phyloP scores from a whole-genome alignment of 2,113 vertebrate genomes.

The Hydrolagus affinis region DNA sequence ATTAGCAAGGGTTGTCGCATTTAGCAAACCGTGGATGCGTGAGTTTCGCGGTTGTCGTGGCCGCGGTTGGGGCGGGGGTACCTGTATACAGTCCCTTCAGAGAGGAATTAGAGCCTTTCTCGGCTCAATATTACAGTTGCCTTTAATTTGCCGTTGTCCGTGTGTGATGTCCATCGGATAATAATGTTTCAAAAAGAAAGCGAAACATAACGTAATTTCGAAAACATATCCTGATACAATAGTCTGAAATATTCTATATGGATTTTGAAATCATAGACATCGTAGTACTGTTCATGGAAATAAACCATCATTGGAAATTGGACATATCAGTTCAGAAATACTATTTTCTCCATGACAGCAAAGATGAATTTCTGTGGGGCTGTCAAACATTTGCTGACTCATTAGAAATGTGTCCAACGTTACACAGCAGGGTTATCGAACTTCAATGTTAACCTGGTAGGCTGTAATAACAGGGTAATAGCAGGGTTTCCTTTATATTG shows the following conservation, averaged over 20 bases:
- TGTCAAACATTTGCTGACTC: neutral
- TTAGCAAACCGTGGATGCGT: no score
- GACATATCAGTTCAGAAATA: neutral
- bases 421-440: neutral
- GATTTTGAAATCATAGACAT: neutral
- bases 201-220: neutral
- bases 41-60: no score
- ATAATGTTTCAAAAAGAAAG: constrained; percentile 1
- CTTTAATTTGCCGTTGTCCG: neutral
- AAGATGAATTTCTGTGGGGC: neutral
- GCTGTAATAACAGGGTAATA: neutral
- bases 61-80: no score
- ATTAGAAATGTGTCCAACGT: neutral
- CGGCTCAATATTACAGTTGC: no score
- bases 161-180: constrained; percentile 7
- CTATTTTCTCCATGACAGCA: neutral
- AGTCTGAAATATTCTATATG: neutral
- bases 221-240: neutral
- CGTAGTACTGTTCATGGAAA: neutral
- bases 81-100: no score
- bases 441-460: neutral
- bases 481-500: neutral
- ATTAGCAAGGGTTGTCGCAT: no score
- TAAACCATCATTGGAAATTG: neutral
- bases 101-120: no score